Evolutionary conservation across 2,888 invertebrate species (phyloP).

Genomic region (Trachelus stipa): DNA sequence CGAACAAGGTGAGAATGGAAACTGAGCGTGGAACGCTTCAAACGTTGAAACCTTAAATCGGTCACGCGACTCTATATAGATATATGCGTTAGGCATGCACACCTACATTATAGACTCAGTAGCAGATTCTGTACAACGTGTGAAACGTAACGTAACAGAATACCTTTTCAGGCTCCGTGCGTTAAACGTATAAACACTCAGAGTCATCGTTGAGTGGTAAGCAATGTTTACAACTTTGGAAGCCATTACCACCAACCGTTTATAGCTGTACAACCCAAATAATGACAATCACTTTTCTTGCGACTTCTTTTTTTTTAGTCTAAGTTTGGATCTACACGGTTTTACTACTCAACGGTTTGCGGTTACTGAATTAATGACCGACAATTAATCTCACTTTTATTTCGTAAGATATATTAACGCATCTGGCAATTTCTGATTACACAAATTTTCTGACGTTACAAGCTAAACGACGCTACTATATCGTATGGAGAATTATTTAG

Average conservation of each 20-base stretch:
- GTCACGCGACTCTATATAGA: neutral
- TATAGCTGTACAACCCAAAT: neutral
- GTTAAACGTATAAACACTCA: neutral
- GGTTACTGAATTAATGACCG: neutral
- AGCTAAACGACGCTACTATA: neutral
- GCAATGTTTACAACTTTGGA: neutral
- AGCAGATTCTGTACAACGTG: neutral
- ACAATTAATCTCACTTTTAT: neutral
- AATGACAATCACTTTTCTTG: neutral
- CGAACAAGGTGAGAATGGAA: conserved; percentile 21
- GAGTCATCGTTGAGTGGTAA: neutral
- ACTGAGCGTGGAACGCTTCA: conserved; percentile 19
- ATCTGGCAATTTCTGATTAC: neutral
- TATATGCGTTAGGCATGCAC: neutral
- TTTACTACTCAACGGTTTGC: neutral
- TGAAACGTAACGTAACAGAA: neutral
- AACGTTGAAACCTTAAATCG: neutral
- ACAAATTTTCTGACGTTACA: neutral
- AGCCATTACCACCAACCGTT: neutral
- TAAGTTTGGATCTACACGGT: neutral
- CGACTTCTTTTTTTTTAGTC: neutral
- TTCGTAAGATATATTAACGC: neutral
- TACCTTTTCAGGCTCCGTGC: neutral
- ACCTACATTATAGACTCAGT: neutral
- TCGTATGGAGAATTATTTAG: neutral